These are phyloP conservation scores for Sus cebifrons DNA, from an alignment of 2,797 vertebrate species.

Conservation along the genomic window DNA sequence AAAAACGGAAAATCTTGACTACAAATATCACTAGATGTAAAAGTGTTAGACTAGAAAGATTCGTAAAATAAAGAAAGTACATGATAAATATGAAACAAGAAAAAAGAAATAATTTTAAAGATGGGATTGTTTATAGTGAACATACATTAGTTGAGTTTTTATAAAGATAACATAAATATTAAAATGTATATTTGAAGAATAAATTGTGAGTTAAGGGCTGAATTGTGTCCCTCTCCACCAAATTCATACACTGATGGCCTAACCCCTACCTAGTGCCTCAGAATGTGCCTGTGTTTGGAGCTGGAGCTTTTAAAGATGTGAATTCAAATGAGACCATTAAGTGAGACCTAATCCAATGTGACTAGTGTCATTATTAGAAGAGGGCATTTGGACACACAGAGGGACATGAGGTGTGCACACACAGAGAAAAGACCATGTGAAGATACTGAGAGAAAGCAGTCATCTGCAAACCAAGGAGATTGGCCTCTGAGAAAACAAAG, in stretches of 20 bases:
- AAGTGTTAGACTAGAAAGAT: neutral
- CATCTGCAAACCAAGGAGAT: neutral
- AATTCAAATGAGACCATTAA: neutral
- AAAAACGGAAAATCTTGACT: neutral
- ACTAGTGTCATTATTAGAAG: neutral
- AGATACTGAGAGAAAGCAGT: neutral
- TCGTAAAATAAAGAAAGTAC: neutral
- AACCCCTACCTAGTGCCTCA: neutral
- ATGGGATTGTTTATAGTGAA: neutral
- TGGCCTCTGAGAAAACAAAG: neutral
- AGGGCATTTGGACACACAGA: neutral
- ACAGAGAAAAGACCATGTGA: neutral
- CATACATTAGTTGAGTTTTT: neutral
- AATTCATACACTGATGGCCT: neutral
- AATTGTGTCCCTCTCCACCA: fast-evolving
- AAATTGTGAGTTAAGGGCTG: neutral
- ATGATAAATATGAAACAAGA: neutral
- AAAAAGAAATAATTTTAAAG: neutral
- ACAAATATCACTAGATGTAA: neutral
- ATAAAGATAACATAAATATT: neutral
- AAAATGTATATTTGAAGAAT: neutral
- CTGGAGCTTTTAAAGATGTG: neutral
- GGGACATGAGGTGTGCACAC: neutral
- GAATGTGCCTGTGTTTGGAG: neutral
- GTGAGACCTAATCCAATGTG: neutral